Conservation (phyloP, 2,113 vertebrate species). For the Stigmatopora nigra region DNA sequence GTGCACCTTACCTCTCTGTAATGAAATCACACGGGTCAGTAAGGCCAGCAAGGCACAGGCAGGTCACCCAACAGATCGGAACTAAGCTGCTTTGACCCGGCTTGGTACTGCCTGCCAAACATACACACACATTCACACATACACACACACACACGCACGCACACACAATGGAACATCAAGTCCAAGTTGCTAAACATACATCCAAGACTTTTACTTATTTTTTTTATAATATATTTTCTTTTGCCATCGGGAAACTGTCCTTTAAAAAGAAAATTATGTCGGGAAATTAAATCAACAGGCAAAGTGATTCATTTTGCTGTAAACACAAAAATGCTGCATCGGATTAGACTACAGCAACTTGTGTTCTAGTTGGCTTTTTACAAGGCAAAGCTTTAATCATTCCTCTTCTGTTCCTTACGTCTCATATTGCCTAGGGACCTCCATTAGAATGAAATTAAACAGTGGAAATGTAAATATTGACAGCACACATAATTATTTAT, state of each 20-base stretch:
- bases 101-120: conserved; percentile 60
- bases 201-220: background rate
- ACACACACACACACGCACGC: conserved; percentile 25
- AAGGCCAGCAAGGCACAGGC: conserved; percentile 50
- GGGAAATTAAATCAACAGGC: conserved; percentile 46
- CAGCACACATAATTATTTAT: conserved; percentile 63
- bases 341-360: conserved; percentile 43
- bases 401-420: conserved; percentile 55
- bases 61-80: conserved; percentile 70
- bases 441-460: conserved; percentile 68
- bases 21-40: conserved; percentile 72
- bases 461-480: conserved; percentile 70
- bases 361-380: conserved; percentile 52
- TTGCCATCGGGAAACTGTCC: conserved; percentile 10
- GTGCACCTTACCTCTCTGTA: conserved; percentile 63
- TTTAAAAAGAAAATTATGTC: conserved; percentile 31
- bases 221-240: background rate
- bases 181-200: conserved; percentile 16
- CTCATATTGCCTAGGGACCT: conserved; percentile 57
- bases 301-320: conserved; percentile 45
- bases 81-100: conserved; percentile 74
- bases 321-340: conserved; percentile 42
- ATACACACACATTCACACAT: conserved; percentile 37
- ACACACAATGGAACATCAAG: conserved; percentile 48
- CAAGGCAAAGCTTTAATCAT: conserved; percentile 58